Evolutionary conservation across 2,888 invertebrate species (phyloP).

Genomic region (Eupithecia insigniata): DNA sequence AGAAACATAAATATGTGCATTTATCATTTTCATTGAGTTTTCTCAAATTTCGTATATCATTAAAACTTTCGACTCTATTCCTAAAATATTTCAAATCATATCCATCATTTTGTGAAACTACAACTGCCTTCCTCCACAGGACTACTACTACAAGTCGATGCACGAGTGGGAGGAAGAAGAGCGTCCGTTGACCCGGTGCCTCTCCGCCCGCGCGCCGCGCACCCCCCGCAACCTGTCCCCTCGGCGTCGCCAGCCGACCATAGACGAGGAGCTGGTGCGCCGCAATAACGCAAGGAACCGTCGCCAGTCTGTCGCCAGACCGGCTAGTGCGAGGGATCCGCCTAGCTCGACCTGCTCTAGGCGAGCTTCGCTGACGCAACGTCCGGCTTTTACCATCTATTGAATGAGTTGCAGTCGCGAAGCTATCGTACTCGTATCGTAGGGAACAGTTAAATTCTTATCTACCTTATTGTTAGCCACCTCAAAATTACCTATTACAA

Average conservation of each 20-base stretch:
- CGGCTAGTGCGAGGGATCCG: constrained; percentile 69
- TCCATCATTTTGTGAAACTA: neutral
- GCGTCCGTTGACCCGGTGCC: constrained; percentile 70
- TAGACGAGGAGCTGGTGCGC: constrained; percentile 59
- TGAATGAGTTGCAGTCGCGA: constrained; percentile 7
- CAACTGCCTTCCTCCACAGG: constrained; percentile 52
- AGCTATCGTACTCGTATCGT: neutral
- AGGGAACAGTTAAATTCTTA: neutral
- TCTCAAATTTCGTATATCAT: neutral
- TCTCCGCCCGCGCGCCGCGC: constrained; percentile 67
- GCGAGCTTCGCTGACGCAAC: constrained; percentile 69
- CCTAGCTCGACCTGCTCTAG: constrained; percentile 66
- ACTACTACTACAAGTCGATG: constrained; percentile 66
- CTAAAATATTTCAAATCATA: neutral
- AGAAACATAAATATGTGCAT: neutral
- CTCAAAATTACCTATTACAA: neutral
- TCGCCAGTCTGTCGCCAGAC: constrained; percentile 63
- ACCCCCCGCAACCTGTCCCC: constrained; percentile 63
- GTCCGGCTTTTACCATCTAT: constrained; percentile 77
- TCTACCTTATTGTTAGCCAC: neutral
- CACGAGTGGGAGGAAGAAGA: constrained; percentile 70
- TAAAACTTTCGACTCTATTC: constrained; percentile 9
- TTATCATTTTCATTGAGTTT: neutral
- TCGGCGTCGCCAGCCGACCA: constrained; percentile 52
- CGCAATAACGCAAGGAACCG: constrained; percentile 69